Conservation (phyloP, 2,797 vertebrate species). For the Phrynocephalus guinanensis region DNA sequence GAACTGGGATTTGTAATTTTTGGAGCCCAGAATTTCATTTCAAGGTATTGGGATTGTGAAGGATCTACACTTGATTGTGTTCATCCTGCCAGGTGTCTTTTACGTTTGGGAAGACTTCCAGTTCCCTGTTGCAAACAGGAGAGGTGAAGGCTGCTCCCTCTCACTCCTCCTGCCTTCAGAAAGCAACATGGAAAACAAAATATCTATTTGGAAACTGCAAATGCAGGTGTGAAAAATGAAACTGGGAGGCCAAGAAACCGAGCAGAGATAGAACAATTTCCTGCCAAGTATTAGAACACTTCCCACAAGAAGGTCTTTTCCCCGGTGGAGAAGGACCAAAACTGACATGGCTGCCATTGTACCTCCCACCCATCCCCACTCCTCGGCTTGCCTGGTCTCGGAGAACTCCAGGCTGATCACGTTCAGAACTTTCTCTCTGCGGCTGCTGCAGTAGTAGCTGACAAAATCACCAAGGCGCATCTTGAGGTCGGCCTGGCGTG, state of each 20-base stretch:
- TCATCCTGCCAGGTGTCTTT: not conserved
- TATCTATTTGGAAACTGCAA: not conserved
- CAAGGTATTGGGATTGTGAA: too few species aligned
- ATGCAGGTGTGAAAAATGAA: not conserved
- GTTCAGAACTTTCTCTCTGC: slow-evolving; percentile 90
- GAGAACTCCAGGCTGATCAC: slow-evolving; percentile 97
- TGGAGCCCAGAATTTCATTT: too few species aligned
- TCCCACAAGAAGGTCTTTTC: not conserved
- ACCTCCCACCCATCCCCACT: not conserved
- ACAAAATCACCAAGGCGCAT: slow-evolving; percentile 94
- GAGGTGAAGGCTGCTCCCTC: not conserved
- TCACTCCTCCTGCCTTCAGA: not conserved
- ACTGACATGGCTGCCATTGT: too few species aligned
- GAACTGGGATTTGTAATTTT: too few species aligned
- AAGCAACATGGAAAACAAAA: not conserved
- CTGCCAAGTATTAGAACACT: not conserved
- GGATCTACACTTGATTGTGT: too few species aligned
- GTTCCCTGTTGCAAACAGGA: not conserved
- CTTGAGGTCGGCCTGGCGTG: slow-evolving; percentile 89
- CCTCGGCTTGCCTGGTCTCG: slow-evolving; percentile 86
- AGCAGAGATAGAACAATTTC: not conserved
- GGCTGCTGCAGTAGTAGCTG: slow-evolving; percentile 89
- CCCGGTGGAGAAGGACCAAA: not conserved
- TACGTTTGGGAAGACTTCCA: not conserved
- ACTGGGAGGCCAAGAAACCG: not conserved